Evolutionary conservation across 2,113 vertebrate species (phyloP), one percentile per base, ranked within the genome.

Genomic region (Gymnogyps californianus): DNA sequence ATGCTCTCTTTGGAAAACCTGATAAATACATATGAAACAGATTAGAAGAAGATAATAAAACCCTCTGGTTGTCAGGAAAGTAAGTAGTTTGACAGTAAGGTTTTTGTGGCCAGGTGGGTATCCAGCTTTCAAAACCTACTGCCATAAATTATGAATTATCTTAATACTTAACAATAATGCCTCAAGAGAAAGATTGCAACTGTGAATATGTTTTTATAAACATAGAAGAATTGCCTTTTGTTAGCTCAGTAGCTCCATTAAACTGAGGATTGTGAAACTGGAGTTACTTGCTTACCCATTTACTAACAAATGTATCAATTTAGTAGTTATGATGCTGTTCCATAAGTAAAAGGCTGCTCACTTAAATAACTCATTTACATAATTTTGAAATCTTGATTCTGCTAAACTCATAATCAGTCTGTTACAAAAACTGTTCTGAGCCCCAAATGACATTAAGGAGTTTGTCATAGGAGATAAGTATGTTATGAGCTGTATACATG

Each of bases 311-410:
- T 93, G 26, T 52, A 93, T 96, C 91, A 78, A 61, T 74, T 91
- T 95, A 96, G 95, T 87, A 92, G 88, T 81, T 94, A 83, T 58
- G 59, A 79, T 95, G 61, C 32, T 79, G 94, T 93, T 97, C 71
- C 79, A 46, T 90, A 95, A 96, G 83, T 93, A 94, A 98, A 96
- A 96, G 83, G 13, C n/a, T 92, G 66, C 72, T 96, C 83, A 51
- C 72, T 96, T 92, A 95, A 96, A 94, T 86, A 95, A 89, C 85
- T 94, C 36, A 98, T 98, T 97, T 96, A 72, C 94, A 96, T 97
- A 95, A 26, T 87, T 98, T 97, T 97, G 69, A 95, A 91, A 97
- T 97, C 77, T 91, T 92, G 80, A 87, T 92, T 92, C 71, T 94
- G 38, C 89, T 93, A 83, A 95, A 93, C 40, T 67, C 66, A 92